Evolutionary conservation across 2,113 vertebrate species (phyloP).

Genomic region (Gopherus evgoodei): DNA sequence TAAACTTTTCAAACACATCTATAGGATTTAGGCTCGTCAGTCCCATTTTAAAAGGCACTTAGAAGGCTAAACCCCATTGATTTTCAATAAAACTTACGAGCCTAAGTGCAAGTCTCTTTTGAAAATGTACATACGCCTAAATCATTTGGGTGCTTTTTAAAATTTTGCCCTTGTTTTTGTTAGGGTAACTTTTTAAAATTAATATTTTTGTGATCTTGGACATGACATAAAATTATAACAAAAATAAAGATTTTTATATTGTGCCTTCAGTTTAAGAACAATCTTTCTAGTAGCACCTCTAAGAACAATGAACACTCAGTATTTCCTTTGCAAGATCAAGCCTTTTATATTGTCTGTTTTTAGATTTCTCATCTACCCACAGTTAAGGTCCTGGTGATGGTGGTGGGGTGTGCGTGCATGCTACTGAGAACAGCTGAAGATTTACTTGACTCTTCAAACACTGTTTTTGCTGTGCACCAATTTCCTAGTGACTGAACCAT

Average conservation of each 20-base stretch:
- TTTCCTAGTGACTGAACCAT: background rate
- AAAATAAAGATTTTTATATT: background rate
- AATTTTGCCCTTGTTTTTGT: background rate
- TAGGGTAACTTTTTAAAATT: background rate
- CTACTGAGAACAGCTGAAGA: rapidly evolving
- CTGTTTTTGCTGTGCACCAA: rapidly evolving
- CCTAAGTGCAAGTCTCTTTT: background rate
- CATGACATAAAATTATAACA: rapidly evolving
- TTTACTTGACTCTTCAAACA: rapidly evolving
- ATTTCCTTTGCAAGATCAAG: background rate
- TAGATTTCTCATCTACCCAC: background rate
- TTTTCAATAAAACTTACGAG: background rate
- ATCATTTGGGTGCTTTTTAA: background rate
- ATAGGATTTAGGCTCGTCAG: background rate
- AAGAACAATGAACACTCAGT: background rate
- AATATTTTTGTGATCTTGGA: background rate
- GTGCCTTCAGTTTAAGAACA: background rate
- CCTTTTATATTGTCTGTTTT: background rate
- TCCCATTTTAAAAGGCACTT: background rate
- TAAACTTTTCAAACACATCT: background rate
- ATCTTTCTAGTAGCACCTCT: background rate
- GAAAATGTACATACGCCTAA: background rate
- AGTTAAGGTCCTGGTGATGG: no score
- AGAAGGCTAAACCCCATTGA: background rate
- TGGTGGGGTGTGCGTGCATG: rapidly evolving